Evolutionary conservation across 2,888 invertebrate species (phyloP).

Genomic region (Pinctada fucata): DNA sequence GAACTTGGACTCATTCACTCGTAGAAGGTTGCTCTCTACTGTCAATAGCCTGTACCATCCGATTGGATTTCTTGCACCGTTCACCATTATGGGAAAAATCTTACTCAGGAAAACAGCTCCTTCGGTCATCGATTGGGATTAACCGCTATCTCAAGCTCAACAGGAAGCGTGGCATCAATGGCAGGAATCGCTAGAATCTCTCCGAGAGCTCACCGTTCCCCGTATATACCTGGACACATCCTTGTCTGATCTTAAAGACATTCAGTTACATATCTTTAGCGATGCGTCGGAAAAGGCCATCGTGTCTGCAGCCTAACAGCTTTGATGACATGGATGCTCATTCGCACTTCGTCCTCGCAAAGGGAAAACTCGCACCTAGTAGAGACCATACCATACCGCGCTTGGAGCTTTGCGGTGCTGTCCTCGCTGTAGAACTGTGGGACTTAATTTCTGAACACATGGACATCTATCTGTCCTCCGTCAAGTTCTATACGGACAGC

Average conservation of each 20-base stretch:
- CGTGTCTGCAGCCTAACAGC: constrained; percentile 45
- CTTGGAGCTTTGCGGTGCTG: constrained; percentile 4
- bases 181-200: constrained; percentile 37
- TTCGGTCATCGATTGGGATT: constrained; percentile 44
- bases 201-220: constrained; percentile 36
- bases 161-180: constrained; percentile 34
- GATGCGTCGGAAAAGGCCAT: constrained; percentile 55
- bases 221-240: constrained; percentile 28
- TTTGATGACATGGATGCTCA: constrained; percentile 12
- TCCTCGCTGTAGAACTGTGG: constrained; percentile 42
- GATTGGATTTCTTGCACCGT: background rate
- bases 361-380: constrained; percentile 49
- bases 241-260: background rate
- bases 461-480: constrained; percentile 11
- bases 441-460: constrained; percentile 30
- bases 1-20: background rate
- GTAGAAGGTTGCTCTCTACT: background rate
- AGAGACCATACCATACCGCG: constrained; percentile 49
- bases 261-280: constrained; percentile 43
- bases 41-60: background rate
- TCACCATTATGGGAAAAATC: constrained; percentile 35
- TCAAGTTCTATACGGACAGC: constrained; percentile 46
- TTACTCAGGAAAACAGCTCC: constrained; percentile 23
- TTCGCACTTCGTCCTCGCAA: constrained; percentile 47
- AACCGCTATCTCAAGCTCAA: constrained; percentile 33